Evolutionary conservation across 2,888 invertebrate species (phyloP).

Genomic region (Alsophila aescularia): DNA sequence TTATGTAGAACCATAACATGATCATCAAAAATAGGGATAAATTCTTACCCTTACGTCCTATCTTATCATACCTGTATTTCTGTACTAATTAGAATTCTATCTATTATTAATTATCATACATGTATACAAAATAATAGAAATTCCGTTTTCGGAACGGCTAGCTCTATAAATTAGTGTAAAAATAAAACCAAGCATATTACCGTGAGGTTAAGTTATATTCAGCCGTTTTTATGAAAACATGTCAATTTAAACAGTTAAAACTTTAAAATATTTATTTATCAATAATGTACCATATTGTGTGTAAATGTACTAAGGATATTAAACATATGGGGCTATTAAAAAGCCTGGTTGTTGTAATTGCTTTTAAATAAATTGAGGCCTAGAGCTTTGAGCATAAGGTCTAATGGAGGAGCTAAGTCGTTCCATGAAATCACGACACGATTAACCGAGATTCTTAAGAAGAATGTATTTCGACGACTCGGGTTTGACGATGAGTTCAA

Average conservation of each 20-base stretch:
- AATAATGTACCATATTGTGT: no score
- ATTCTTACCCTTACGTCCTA: constrained; percentile 15
- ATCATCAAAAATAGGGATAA: not conserved
- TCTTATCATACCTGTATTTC: constrained; percentile 15
- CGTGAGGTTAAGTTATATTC: constrained; percentile 36
- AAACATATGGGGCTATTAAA: not conserved
- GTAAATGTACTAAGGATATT: constrained; percentile 8
- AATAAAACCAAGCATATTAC: constrained; percentile 17
- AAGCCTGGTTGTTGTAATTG: not conserved
- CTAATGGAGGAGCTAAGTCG: no score
- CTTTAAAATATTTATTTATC: constrained; percentile 21
- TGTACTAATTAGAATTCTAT: constrained; percentile 14
- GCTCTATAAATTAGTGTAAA: constrained; percentile 27
- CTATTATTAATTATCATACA: constrained; percentile 5
- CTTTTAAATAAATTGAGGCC: no score
- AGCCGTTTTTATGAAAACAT: constrained; percentile 49
- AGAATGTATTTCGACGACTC: no score
- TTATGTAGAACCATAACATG: constrained; percentile 47
- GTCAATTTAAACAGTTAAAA: constrained; percentile 64
- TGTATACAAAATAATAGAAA: not conserved
- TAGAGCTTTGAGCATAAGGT: no score
- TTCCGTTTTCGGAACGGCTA: constrained; percentile 22
- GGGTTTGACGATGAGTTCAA: no score
- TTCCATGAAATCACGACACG: no score
- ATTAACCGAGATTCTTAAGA: no score